Conservation (phyloP, 2,797 vertebrate species). For the Mastacembelus armatus region DNA sequence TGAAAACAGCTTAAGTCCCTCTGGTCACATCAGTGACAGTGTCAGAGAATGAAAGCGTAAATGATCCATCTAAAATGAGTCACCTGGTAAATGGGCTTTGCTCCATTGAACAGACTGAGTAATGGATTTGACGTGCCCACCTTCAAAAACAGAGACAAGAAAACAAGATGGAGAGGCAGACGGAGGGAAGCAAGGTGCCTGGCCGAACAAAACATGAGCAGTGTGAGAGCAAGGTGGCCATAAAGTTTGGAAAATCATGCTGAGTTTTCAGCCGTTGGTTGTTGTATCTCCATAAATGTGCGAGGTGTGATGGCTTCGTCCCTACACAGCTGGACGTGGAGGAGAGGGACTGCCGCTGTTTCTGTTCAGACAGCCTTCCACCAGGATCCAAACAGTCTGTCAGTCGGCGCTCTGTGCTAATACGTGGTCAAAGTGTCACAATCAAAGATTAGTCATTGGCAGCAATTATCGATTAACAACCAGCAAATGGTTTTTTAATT, state of each 20-base stretch:
- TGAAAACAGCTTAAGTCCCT: constrained; percentile 40
- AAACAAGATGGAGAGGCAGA: constrained; percentile 30
- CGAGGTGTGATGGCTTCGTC: constrained; percentile 40
- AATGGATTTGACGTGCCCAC: constrained; percentile 76
- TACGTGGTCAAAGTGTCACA: constrained; percentile 4
- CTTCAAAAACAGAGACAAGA: constrained; percentile 54
- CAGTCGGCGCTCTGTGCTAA: constrained; percentile 44
- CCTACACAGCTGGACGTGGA: constrained; percentile 47
- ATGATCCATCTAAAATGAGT: constrained; percentile 79
- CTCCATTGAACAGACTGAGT: constrained; percentile 78
- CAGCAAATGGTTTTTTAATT: constrained; percentile 10
- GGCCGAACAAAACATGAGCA: constrained; percentile 41
- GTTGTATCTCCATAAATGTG: constrained; percentile 55
- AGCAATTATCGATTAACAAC: neutral
- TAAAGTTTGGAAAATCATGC: constrained; percentile 50
- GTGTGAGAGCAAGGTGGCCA: constrained; percentile 20
- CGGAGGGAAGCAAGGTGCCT: constrained; percentile 31
- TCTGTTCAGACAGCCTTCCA: constrained; percentile 25
- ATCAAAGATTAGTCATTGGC: constrained; percentile 19
- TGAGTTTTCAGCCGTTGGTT: too few species aligned
- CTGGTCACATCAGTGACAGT: constrained; percentile 67
- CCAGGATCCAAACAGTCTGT: constrained; percentile 50
- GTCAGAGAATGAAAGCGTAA: constrained; percentile 77
- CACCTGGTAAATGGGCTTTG: constrained; percentile 76
- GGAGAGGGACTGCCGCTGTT: neutral